Evolutionary conservation across 2,113 vertebrate species (phyloP).

Genomic region (Oryzias celebensis): DNA sequence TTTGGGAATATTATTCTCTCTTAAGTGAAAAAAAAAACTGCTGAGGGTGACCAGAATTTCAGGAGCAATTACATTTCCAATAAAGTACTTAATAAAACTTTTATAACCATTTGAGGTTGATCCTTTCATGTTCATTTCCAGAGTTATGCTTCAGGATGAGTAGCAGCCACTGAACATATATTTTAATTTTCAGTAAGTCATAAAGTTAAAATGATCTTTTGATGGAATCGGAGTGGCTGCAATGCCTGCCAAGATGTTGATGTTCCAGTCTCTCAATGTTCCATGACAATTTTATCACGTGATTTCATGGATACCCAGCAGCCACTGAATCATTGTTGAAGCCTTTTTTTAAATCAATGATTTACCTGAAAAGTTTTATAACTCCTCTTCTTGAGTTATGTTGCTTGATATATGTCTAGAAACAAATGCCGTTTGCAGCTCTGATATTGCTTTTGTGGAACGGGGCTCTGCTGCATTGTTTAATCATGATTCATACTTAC

Average conservation of each 20-base stretch:
- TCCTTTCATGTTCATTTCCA: neutral
- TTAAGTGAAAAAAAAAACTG: neutral
- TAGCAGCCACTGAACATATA: constrained; percentile 4
- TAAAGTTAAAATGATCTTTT: neutral
- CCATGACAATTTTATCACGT: neutral
- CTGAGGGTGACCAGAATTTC: neutral
- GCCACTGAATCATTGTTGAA: neutral
- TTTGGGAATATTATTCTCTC: neutral
- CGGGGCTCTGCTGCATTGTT: neutral
- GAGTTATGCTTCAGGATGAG: neutral
- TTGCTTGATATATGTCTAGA: neutral
- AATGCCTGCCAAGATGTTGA: neutral
- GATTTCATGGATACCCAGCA: neutral
- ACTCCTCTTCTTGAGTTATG: neutral
- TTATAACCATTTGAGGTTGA: neutral
- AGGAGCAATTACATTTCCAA: neutral
- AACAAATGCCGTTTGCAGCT: neutral
- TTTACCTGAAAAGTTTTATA: neutral
- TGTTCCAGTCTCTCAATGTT: neutral
- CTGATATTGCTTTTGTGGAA: neutral
- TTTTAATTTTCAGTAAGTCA: neutral
- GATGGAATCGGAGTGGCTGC: neutral
- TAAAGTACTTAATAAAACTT: neutral
- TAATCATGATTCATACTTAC: neutral
- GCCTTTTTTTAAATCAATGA: neutral